These are phyloP conservation scores for Mormyrops boulengeri DNA, from an alignment of 2,797 vertebrate species.

Conservation along the genomic window DNA sequence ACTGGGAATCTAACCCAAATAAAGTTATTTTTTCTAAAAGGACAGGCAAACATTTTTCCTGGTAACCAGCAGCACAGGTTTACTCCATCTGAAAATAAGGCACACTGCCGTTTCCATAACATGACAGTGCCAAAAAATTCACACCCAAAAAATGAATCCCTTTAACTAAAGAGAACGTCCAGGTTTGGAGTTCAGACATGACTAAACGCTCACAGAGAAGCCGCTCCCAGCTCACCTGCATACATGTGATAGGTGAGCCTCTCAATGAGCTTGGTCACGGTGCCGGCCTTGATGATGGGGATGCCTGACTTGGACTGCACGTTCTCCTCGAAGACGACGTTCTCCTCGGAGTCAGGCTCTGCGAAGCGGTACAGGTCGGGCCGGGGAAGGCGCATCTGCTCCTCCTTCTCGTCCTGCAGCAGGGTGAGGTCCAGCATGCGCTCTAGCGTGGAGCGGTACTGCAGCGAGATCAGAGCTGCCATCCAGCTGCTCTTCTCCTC, in stretches of 20 bases:
- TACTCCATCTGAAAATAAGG: background rate
- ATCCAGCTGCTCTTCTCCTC: conserved; percentile 95
- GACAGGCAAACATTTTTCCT: background rate
- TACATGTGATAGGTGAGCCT: conserved; percentile 98
- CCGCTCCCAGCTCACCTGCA: conserved; percentile 67
- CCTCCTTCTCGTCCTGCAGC: conserved; percentile 80
- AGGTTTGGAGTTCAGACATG: background rate
- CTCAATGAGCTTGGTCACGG: conserved; percentile 93
- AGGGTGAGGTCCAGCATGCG: conserved; percentile 85
- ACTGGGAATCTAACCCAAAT: background rate
- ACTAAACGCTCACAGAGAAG: background rate
- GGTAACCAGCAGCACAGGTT: background rate
- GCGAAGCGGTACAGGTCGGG: conserved; percentile 81
- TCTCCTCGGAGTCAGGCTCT: conserved; percentile 88
- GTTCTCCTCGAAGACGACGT: conserved; percentile 92
- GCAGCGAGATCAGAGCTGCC: conserved; percentile 88
- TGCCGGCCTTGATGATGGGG: conserved; percentile 92
- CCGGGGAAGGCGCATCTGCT: conserved; percentile 80
- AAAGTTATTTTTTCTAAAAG: background rate
- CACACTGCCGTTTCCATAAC: background rate
- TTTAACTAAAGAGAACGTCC: background rate
- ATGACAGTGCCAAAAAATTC: background rate
- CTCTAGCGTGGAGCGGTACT: conserved; percentile 90
- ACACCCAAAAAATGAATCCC: background rate
- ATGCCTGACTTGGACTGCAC: conserved; percentile 89